Percentiles rank a stretch among this genome's conserved stretches.
phyloP scores from a whole-genome alignment of 2,113 vertebrate genomes.

The Bungarus multicinctus region DNA sequence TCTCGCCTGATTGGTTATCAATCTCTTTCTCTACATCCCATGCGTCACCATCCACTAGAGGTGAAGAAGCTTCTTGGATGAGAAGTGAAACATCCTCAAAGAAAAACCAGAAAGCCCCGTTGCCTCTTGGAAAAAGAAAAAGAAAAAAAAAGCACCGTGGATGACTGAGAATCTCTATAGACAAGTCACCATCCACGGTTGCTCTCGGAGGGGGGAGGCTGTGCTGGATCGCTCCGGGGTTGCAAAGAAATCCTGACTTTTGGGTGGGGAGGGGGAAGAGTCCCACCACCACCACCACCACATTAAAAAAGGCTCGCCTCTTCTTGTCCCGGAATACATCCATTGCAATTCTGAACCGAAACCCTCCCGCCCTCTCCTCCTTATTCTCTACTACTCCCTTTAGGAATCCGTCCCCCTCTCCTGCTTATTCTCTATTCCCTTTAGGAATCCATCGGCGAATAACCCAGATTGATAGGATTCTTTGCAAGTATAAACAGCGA shows the following conservation, averaged over 20 bases:
- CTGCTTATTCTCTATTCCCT: no score
- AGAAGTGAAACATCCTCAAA: no score
- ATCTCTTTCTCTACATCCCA: neutral
- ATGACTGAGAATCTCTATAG: no score
- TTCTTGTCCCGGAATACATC: neutral
- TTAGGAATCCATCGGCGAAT: neutral
- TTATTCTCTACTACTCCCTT: no score
- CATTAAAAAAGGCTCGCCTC: neutral
- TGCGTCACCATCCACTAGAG: no score
- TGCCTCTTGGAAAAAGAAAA: no score
- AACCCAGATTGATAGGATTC: neutral
- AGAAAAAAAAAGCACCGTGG: no score
- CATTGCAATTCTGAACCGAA: neutral
- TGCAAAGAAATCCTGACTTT: neutral
- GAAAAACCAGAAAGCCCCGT: no score
- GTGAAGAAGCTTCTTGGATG: no score
- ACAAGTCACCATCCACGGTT: neutral
- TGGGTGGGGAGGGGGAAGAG: fast-evolving
- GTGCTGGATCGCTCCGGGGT: neutral
- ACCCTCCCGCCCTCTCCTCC: no score
- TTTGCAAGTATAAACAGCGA: neutral
- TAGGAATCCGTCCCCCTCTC: neutral
- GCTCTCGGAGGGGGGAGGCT: neutral
- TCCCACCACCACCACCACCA: neutral
- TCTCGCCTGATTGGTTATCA: neutral